Conservation (phyloP, 2,797 vertebrate genomes). For the Cynodonichthys magdalenae region DNA sequence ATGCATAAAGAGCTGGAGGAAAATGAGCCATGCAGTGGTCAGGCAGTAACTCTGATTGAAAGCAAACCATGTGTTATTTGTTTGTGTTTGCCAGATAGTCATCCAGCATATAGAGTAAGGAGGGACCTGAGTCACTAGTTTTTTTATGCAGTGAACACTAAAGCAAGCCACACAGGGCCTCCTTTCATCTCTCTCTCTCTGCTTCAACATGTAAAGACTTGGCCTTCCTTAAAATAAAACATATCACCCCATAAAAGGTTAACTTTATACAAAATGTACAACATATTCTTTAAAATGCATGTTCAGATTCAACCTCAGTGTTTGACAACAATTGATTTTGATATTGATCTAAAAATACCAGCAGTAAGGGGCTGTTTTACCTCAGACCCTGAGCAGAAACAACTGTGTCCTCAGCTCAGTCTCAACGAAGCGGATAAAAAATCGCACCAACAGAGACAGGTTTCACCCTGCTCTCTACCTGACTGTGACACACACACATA, state of each 20-base stretch:
- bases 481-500: conserved; percentile 33
- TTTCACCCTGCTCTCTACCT: conserved; percentile 27
- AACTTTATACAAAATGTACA: too few relatives aligned
- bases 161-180: conserved; percentile 18
- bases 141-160: conserved; percentile 46
- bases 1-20: conserved; percentile 41
- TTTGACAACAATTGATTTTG: too few relatives aligned
- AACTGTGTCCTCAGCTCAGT: conserved; percentile 27
- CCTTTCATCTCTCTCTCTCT: conserved; percentile 17
- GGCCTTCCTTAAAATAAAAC: background rate
- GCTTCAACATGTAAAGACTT: conserved; percentile 28
- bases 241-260: too few relatives aligned
- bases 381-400: conserved; percentile 17
- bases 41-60: conserved; percentile 46
- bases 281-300: too few relatives aligned
- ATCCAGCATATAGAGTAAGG: conserved; percentile 12
- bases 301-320: too few relatives aligned
- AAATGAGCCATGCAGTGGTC: conserved; percentile 35
- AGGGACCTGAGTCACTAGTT: conserved; percentile 38
- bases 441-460: conserved; percentile 36
- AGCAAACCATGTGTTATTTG: conserved; percentile 49
- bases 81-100: conserved; percentile 29
- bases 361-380: conserved; percentile 45
- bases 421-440: conserved; percentile 41
- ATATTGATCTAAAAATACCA: too few relatives aligned